A percentile compares a stretch with the other conserved stretches of the same genome.
These are phyloP conservation scores for Pantherophis vulpinus DNA, from an alignment of 2,797 vertebrate species.

Conservation along the genomic window DNA sequence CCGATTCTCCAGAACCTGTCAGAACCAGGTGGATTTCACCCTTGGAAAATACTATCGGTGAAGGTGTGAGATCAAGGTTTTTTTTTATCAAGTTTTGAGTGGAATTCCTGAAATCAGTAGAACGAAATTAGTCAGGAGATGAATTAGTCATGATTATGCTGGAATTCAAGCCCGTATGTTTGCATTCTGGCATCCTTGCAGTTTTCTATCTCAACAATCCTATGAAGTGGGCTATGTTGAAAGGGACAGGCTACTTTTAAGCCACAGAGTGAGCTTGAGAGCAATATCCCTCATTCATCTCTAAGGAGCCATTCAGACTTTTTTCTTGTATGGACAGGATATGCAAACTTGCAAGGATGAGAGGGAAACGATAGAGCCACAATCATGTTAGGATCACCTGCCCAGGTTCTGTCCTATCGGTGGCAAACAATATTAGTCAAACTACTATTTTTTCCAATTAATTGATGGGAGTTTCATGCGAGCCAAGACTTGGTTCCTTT, in stretches of 20 bases:
- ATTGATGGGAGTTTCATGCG: neutral
- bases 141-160: neutral
- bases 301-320: slow-evolving; percentile 14
- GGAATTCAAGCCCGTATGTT: neutral
- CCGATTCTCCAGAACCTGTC: too few species aligned
- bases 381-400: neutral
- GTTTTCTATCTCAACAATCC: neutral
- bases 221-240: neutral
- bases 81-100: neutral
- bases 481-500: neutral
- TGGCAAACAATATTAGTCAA: neutral
- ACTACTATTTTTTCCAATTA: neutral
- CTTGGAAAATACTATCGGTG: neutral
- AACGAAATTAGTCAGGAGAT: neutral
- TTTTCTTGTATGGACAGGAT: neutral
- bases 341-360: neutral
- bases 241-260: neutral
- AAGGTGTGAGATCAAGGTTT: neutral
- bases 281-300: neutral
- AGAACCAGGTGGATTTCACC: too few species aligned
- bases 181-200: neutral
- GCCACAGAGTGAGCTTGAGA: neutral
- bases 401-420: neutral
- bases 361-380: neutral
- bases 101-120: neutral